These are phyloP conservation scores for Rhegmatorhina hoffmannsi DNA, from an alignment of 2,113 vertebrate genomes.

Conservation along the genomic window DNA sequence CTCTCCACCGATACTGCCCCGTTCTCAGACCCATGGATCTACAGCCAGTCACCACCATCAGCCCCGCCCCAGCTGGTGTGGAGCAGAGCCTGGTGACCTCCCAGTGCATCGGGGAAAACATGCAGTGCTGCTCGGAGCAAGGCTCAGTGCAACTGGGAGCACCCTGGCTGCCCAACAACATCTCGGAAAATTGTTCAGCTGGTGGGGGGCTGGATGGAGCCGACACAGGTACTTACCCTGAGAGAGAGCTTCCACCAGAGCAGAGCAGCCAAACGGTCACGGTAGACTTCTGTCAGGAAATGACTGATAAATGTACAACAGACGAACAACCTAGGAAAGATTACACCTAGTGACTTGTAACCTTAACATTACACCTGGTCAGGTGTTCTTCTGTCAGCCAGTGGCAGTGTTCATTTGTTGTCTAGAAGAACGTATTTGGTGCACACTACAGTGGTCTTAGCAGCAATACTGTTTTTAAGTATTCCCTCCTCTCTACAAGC, in stretches of 20 bases:
- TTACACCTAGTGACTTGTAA: conserved; percentile 80
- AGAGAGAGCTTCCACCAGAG: conserved; percentile 82
- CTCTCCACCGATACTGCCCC: conserved; percentile 94
- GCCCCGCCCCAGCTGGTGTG: conserved; percentile 77
- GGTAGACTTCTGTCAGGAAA: conserved; percentile 99
- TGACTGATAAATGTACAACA: conserved; percentile 99
- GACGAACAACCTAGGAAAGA: conserved; percentile 98
- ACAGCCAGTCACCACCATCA: conserved; percentile 78
- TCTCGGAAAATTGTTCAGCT: conserved; percentile 77
- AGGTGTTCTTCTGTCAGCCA: conserved; percentile 83
- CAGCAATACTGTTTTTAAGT: conserved; percentile 86
- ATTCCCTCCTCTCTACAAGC: conserved; percentile 79
- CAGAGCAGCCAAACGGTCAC: conserved; percentile 94
- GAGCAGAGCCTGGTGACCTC: conserved; percentile 84
- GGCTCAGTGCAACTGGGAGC: conserved; percentile 72
- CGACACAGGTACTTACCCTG: conserved; percentile 79
- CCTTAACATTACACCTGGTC: conserved; percentile 74
- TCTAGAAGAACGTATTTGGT: conserved; percentile 81
- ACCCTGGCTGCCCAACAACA: conserved; percentile 75
- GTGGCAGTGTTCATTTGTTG: conserved; percentile 85
- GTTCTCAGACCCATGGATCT: conserved; percentile 87
- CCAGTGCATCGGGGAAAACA: conserved; percentile 77
- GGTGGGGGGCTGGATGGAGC: conserved; percentile 71
- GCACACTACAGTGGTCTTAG: conserved; percentile 89
- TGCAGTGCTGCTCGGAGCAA: conserved; percentile 82